Percentiles rank a stretch among this genome's conserved stretches.
Evolutionary conservation across 2,113 vertebrate genomes (phyloP).

Genomic region (Puma concolor): DNA sequence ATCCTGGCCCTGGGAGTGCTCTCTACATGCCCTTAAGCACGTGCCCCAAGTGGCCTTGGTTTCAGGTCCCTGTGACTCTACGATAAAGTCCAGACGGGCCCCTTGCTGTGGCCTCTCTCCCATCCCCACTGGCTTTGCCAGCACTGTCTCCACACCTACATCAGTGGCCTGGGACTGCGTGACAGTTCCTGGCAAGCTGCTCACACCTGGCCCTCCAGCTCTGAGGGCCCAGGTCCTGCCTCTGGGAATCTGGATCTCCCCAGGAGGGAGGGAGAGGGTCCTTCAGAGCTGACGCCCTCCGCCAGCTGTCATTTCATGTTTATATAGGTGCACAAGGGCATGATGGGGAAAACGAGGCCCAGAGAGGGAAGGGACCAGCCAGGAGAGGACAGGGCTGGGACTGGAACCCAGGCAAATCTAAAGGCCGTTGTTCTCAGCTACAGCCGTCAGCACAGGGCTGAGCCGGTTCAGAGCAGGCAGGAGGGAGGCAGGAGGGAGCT

Average conservation of each 20-base stretch:
- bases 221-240: neutral
- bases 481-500: fast-evolving
- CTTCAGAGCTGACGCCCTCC: too few relatives aligned
- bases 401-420: neutral
- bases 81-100: neutral
- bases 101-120: too few relatives aligned
- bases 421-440: neutral
- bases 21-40: neutral
- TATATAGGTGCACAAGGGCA: neutral
- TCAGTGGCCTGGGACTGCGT: neutral
- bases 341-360: neutral
- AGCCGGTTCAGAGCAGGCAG: neutral
- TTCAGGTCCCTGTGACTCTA: neutral
- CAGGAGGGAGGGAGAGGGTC: neutral
- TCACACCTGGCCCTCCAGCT: neutral
- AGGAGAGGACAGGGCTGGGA: neutral
- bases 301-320: neutral
- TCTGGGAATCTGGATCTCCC: neutral
- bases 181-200: neutral
- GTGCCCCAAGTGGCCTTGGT: neutral
- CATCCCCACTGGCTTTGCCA: neutral
- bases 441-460: neutral
- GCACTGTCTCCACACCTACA: neutral
- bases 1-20: neutral
- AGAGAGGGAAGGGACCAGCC: neutral